A percentile compares a stretch with the other conserved stretches of the same genome.
These are phyloP conservation scores for Alloplasta piceator DNA, from an alignment of 2,888 invertebrate species.

Conservation along the genomic window DNA sequence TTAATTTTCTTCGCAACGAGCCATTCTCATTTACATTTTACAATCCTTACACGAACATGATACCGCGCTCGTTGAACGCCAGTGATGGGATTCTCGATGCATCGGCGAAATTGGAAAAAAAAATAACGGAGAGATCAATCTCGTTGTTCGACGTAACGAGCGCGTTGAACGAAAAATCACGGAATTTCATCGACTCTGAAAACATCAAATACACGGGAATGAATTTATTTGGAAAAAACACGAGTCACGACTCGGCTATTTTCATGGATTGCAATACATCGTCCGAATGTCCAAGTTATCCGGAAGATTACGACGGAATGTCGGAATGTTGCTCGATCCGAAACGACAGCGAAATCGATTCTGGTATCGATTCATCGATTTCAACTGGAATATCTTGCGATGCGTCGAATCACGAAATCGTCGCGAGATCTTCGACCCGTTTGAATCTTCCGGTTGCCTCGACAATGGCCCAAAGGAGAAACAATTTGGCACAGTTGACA, in stretches of 20 bases:
- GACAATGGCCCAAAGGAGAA: constrained; percentile 24
- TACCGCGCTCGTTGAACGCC: constrained; percentile 54
- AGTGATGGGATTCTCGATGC: constrained; percentile 3
- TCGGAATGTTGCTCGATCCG: constrained; percentile 61
- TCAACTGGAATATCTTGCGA: constrained; percentile 65
- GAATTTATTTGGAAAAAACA: constrained; percentile 43
- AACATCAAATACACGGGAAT: constrained; percentile 1
- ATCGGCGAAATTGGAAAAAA: neutral
- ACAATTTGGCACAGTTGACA: neutral
- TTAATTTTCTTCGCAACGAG: constrained; percentile 60
- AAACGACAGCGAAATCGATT: constrained; percentile 69
- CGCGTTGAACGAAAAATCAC: constrained; percentile 11
- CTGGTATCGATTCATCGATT: constrained; percentile 70
- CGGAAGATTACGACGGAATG: constrained; percentile 67
- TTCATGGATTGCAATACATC: constrained; percentile 71
- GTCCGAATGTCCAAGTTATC: constrained; percentile 62
- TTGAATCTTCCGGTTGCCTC: constrained; percentile 56
- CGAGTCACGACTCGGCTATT: constrained; percentile 76
- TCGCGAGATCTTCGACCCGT: constrained; percentile 33
- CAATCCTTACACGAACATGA: constrained; percentile 74
- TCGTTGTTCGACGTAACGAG: constrained; percentile 49
- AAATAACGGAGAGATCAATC: constrained; percentile 31
- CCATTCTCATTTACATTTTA: constrained; percentile 74
- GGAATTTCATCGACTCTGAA: constrained; percentile 23
- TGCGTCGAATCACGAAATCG: constrained; percentile 19